phyloP scores from a whole-genome alignment of 92 coral and sea anemone species.

The Epizoanthus illoricatus region DNA sequence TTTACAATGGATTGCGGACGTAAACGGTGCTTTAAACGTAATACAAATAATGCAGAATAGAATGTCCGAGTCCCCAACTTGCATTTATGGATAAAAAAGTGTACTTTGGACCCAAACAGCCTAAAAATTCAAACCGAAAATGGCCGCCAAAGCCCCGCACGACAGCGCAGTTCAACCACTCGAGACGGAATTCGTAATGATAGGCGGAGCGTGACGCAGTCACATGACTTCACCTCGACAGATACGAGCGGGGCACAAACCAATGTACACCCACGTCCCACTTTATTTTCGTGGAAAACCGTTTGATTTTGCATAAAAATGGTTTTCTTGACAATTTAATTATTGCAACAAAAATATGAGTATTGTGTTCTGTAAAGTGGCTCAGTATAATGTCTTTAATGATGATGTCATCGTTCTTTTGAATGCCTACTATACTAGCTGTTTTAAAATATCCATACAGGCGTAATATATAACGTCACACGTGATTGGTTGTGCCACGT shows the following conservation, averaged over 20 bases:
- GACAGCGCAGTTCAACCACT: conserved; percentile 27
- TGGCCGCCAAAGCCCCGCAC: conserved; percentile 32
- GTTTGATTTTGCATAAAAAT: not conserved
- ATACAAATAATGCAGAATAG: conserved; percentile 47
- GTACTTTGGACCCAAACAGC: conserved; percentile 87
- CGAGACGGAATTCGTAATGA: conserved; percentile 36
- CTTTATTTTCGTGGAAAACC: not conserved
- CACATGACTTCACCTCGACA: conserved; percentile 26
- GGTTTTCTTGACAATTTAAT: not conserved
- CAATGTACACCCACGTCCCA: no score
- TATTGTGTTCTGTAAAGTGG: not conserved
- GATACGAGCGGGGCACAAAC: no score
- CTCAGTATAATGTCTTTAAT: no score
- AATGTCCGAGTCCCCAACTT: conserved; percentile 50
- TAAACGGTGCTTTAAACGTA: conserved; percentile 57
- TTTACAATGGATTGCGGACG: conserved; percentile 60
- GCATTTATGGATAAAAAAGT: conserved; percentile 60
- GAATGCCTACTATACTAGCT: not conserved
- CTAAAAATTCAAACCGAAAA: conserved; percentile 40
- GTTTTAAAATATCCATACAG: not conserved
- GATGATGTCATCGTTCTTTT: not conserved
- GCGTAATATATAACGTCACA: not conserved
- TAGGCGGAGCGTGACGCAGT: conserved; percentile 37
- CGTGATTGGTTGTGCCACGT: conserved; percentile 3
- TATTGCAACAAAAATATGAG: not conserved